Percentiles rank a stretch among this genome's conserved stretches.
These are phyloP conservation scores for Eupeodes latifasciatus DNA, from an alignment of 2,888 invertebrate genomes.

Conservation along the genomic window DNA sequence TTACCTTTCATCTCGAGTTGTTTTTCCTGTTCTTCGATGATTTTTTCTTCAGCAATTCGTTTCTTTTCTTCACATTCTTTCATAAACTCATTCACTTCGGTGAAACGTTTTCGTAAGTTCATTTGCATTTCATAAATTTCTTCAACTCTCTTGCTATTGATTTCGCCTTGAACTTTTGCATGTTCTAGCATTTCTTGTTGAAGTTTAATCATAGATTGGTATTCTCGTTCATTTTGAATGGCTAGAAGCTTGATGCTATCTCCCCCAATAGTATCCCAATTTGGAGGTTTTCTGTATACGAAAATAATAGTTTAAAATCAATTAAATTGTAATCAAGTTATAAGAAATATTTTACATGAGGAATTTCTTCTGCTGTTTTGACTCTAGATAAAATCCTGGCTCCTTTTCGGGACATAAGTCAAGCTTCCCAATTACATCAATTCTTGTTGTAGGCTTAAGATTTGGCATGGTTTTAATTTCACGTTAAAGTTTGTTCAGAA, in stretches of 20 bases:
- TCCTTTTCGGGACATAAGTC: slow-evolving; percentile 82
- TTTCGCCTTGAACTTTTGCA: slow-evolving; percentile 79
- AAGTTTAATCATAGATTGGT: slow-evolving; percentile 80
- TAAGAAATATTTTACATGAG: slow-evolving; percentile 80
- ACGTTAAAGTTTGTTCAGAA: no score
- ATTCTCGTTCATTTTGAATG: slow-evolving; percentile 82
- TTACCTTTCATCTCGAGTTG: slow-evolving; percentile 79
- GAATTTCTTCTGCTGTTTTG: slow-evolving; percentile 81
- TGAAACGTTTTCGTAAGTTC: slow-evolving; percentile 81
- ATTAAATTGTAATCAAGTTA: not conserved
- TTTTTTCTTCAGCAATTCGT: slow-evolving; percentile 79
- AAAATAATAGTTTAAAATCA: not conserved
- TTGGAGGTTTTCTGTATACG: slow-evolving; percentile 81
- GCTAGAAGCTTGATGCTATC: slow-evolving; percentile 81
- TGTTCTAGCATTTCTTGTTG: slow-evolving; percentile 81
- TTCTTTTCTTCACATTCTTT: slow-evolving; percentile 83
- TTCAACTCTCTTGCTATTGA: slow-evolving; percentile 80
- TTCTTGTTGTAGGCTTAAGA: slow-evolving; percentile 80
- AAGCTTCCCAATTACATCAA: slow-evolving; percentile 79
- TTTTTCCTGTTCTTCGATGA: slow-evolving; percentile 78
- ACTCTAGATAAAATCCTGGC: slow-evolving; percentile 81
- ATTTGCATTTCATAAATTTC: slow-evolving; percentile 80
- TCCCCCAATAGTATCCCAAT: slow-evolving; percentile 82
- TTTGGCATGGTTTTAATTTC: slow-evolving; percentile 80
- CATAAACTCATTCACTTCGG: slow-evolving; percentile 82